Conservation (phyloP, 2,113 vertebrate genomes). For the Bagarius yarrelli region DNA sequence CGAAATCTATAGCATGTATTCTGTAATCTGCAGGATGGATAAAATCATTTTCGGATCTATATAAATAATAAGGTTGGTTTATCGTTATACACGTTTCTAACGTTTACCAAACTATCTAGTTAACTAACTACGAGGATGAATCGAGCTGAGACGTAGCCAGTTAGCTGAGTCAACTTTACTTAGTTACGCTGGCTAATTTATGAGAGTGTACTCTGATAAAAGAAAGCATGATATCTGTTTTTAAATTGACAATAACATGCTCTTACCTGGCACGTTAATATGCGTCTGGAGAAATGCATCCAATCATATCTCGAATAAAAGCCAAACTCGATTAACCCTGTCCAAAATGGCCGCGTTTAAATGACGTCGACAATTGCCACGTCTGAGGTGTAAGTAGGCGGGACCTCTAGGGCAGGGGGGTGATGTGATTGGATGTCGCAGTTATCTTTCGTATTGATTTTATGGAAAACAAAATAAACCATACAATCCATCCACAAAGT, state of each 20-base stretch:
- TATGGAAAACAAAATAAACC: neutral
- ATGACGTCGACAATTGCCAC: constrained; percentile 72
- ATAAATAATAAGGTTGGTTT: neutral
- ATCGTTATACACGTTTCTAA: neutral
- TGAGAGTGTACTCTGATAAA: neutral
- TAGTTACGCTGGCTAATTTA: neutral
- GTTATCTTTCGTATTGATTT: neutral
- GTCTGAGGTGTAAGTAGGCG: constrained; percentile 53
- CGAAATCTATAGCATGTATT: too few relatives aligned
- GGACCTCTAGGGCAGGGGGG: neutral
- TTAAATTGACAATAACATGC: neutral
- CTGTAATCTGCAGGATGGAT: neutral
- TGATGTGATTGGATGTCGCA: neutral
- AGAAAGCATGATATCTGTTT: neutral
- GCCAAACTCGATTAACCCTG: constrained; percentile 48
- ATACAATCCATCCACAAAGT: neutral
- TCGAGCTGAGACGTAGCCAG: neutral
- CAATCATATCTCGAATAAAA: constrained; percentile 19
- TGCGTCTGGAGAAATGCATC: constrained; percentile 1
- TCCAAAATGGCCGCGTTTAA: constrained; percentile 54
- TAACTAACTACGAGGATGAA: neutral
- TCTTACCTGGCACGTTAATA: constrained; percentile 43
- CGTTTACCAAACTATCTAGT: too few relatives aligned
- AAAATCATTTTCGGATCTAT: neutral
- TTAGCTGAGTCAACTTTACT: neutral